These are phyloP conservation scores for Beroe ovata DNA, from an alignment of 37 sponge, comb jelly and placozoan genomes.

Conservation along the genomic window DNA sequence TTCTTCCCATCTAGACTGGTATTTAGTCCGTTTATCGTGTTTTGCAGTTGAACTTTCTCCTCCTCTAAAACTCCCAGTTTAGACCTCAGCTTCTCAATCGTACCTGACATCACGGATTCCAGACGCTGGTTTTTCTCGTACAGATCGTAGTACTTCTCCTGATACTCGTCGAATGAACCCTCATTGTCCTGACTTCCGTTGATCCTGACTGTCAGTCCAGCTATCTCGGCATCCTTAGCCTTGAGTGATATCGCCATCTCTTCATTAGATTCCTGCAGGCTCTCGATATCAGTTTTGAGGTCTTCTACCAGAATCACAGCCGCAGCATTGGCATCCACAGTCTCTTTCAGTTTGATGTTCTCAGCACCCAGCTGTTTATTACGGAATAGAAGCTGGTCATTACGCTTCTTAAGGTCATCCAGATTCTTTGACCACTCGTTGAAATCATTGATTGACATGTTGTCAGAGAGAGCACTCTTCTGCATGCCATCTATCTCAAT, in stretches of 20 bases:
- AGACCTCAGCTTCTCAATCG: constrained; percentile 26
- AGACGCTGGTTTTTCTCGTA: constrained; percentile 29
- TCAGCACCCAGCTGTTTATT: constrained; percentile 44
- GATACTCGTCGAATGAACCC: constrained; percentile 1
- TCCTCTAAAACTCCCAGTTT: constrained; percentile 17
- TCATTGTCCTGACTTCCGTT: not conserved
- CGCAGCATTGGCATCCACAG: not conserved
- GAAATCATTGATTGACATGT: constrained; percentile 33
- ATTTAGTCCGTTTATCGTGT: constrained; percentile 28
- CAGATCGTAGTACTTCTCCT: constrained; percentile 55
- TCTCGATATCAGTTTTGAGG: not conserved
- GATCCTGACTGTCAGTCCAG: not conserved
- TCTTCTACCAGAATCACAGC: not conserved
- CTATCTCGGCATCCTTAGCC: constrained; percentile 19
- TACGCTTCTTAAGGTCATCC: constrained; percentile 30
- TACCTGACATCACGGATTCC: constrained; percentile 20
- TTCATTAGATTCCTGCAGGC: constrained; percentile 1
- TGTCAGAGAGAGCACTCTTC: not conserved
- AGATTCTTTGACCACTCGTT: constrained; percentile 49
- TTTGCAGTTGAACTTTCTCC: constrained; percentile 24
- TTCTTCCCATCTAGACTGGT: constrained; percentile 24
- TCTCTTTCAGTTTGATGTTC: constrained; percentile 19
- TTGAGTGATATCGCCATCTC: constrained; percentile 4
- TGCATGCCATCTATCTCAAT: constrained; percentile 30
- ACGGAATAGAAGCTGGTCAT: constrained; percentile 35